Evolutionary conservation across 2,888 invertebrate species (phyloP), one percentile per base, ranked within the genome.

Genomic region (Cataglyphis cursor): DNA sequence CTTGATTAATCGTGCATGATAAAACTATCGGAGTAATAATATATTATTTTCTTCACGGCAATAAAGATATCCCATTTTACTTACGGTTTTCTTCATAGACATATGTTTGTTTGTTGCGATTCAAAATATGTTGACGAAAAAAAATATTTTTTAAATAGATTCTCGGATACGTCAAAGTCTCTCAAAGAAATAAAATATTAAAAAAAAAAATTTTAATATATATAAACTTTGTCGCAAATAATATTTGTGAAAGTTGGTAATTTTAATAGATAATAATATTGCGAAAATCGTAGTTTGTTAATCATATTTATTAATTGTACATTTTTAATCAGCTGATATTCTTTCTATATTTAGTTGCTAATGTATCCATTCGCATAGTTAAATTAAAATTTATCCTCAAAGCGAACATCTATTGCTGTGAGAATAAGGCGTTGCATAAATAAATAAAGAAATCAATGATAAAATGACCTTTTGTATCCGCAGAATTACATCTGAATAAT

Each of bases 1-100:
- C 85, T 89, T 89, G 89, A 89, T 89, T 89, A 61, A 35, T 89
- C 89, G 73, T 82, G 84, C 88, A 81, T 87, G 89, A 89, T 83
- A 85, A 85, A 80, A 74, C 83, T 82, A 35, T 64, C 65, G 51
- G 12, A 59, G 62, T 59, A 48, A 57, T 12, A 54, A 59, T 61
- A 78, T 81, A 82, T 81, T 81, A 68, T 51, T 66, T 87, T 48
- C 44, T 85, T 54, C 9, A 51, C 51, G 48, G 41, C 57, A 54
- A 74, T 74, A 44, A 70, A 59, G 12, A 28, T 35, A 28, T 57
- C 21, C 28, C 28, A 2, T 70, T 66, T 54, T 38, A 38, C 28
- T 9, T 18, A 31, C 2, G 28, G 12, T 31, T 38, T 70, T 44
- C 24, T 31, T 44, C 41, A 59, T 28, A 51, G n/a, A 18, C 48